Base-by-base conservation (phyloP, 2,797 vertebrate species). In the Acrossocheilus wenchowensis region DNA sequence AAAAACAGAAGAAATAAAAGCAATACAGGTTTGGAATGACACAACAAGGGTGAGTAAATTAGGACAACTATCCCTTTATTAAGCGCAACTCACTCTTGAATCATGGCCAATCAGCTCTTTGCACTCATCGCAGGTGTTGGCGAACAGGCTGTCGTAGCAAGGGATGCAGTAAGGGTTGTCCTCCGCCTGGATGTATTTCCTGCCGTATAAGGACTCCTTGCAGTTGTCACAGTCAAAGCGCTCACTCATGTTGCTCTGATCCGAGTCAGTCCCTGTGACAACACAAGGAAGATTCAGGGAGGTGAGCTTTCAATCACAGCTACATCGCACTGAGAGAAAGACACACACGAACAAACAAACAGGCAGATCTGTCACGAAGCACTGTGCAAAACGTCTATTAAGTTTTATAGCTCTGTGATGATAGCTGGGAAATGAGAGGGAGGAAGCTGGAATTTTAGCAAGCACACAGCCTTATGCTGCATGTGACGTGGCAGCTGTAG, bases 121-220 rank as follows among this genome's bases (percentile, higher is more conserved):
- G 96, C 98, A 99, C 90, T 99, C 98, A 0, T 98, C 96, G 0
- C 98, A 99, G 10, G 98, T 99, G 94, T 99, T 99, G 89, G 97
- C 98, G 54, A 99, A 99, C 90, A 96, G 96, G 89, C 95, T 96
- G 80, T 99, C 98, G 0, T 99, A 99, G 92, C 98, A 99, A 84
- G 98, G 98, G 91, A 99, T 97, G 90, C 98, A 99, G 95, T 99
- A 98, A 0, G 98, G 98, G 54, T 95, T 96, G 0, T 97, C 95
- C 48, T 99, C 97, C 0, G 96, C 94, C 93, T 99, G 98, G 94
- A 99, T 99, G 95, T 99, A 99, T 94, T 99, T 99, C 92, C 98
- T 97, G 71, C 98, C 98, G 0, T 99, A 99, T 86, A 99, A 90
- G 87, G 98, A 98, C 94, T 99, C 98, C 88, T 97, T 98, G 94